A percentile compares a stretch with the other conserved stretches of the same genome.
phyloP scores from a whole-genome alignment of 2,797 vertebrate genomes.

The Coregonus suidteri region DNA sequence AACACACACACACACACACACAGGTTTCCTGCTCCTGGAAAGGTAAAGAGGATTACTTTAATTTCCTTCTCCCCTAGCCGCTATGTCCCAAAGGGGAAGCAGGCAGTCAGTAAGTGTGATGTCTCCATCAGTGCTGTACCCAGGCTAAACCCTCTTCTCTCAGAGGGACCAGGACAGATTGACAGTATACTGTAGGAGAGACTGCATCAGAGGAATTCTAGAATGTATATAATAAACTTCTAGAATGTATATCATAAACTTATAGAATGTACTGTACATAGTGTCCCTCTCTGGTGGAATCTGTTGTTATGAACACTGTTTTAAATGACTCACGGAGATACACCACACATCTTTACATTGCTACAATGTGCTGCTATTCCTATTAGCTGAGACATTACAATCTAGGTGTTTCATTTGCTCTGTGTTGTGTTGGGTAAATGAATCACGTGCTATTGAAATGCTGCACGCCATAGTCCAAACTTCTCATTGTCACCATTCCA shows the following conservation, averaged over 20 bases:
- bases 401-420: neutral
- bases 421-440: neutral
- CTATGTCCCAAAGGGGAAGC: neutral
- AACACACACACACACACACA: constrained; percentile 9
- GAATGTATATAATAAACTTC: too few species aligned
- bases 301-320: too few species aligned
- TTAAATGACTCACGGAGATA: neutral
- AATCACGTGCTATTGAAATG: neutral
- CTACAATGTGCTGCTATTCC: constrained; percentile 42
- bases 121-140: too few species aligned
- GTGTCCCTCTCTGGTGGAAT: too few species aligned
- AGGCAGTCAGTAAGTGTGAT: too few species aligned
- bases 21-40: constrained; percentile 34
- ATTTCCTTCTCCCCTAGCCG: too few species aligned
- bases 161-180: too few species aligned
- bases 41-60: neutral
- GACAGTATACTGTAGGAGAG: too few species aligned
- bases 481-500: neutral
- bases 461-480: neutral
- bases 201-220: too few species aligned
- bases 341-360: constrained; percentile 37
- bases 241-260: too few species aligned
- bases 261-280: too few species aligned
- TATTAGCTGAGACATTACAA: neutral
- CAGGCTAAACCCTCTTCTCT: too few species aligned